phyloP scores from a whole-genome alignment of 30 jellyfish, hydroid and myxozoan species.

The Aurelia sp. region DNA sequence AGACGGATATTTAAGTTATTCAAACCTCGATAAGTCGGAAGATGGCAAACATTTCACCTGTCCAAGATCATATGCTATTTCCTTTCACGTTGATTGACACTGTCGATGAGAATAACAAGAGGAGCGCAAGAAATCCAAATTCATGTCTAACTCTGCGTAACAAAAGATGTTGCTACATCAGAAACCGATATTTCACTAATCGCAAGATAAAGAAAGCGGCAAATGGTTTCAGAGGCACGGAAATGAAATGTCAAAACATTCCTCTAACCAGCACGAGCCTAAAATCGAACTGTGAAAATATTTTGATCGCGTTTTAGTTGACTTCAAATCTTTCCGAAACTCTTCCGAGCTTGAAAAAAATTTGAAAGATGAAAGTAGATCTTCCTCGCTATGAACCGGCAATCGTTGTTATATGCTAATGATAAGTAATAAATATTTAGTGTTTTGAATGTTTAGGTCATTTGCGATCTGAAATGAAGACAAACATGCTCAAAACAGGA shows the following conservation, averaged over 20 bases:
- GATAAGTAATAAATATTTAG: no score
- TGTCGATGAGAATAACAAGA: no score
- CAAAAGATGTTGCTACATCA: neutral
- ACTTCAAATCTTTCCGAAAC: no score
- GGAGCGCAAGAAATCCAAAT: neutral
- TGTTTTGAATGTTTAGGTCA: no score
- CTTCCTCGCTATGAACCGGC: no score
- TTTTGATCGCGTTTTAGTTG: neutral
- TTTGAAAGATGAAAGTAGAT: no score
- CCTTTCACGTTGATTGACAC: no score
- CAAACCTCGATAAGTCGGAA: neutral
- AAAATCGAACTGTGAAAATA: neutral
- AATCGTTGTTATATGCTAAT: no score
- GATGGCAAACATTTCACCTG: constrained; percentile 9
- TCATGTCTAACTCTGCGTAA: neutral
- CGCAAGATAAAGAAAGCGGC: neutral
- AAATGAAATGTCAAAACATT: neutral
- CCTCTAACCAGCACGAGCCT: neutral
- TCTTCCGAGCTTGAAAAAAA: no score
- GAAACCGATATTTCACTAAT: neutral
- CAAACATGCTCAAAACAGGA: constrained; percentile 13
- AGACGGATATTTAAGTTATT: neutral
- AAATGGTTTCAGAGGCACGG: constrained; percentile 1
- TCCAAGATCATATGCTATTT: neutral
- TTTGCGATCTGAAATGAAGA: neutral